phyloP scores from a whole-genome alignment of 2,888 invertebrate species.

The Clitarchus hookeri region DNA sequence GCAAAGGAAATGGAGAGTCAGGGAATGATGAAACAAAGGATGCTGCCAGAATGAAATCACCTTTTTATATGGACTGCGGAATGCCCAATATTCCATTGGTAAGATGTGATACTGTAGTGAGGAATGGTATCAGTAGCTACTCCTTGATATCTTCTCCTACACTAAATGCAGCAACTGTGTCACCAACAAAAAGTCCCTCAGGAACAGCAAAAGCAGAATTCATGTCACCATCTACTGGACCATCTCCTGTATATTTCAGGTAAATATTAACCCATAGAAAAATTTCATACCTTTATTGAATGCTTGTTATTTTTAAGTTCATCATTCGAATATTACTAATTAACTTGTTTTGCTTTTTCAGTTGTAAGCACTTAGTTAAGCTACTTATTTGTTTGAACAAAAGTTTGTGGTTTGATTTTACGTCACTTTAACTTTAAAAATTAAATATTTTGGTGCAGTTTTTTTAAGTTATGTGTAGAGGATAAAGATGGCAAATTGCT shows the following conservation, averaged over 20 bases:
- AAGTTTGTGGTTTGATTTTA: too few relatives aligned
- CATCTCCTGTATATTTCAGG: slow-evolving; percentile 54
- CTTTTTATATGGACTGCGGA: not conserved
- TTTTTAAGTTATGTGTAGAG: too few relatives aligned
- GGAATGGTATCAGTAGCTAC: slow-evolving; percentile 58
- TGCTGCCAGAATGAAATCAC: not conserved
- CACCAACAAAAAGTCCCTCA: slow-evolving; percentile 23
- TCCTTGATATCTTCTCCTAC: slow-evolving; percentile 27
- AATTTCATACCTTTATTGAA: not conserved
- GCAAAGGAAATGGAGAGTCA: not conserved
- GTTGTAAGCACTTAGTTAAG: too few relatives aligned
- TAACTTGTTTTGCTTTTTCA: too few relatives aligned
- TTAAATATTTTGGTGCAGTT: too few relatives aligned
- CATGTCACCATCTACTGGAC: slow-evolving; percentile 54
- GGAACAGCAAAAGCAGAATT: slow-evolving; percentile 55
- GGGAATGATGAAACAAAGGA: not conserved
- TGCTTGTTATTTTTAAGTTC: not conserved
- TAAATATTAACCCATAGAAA: slow-evolving; percentile 40
- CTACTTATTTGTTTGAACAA: too few relatives aligned
- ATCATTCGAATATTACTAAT: not conserved
- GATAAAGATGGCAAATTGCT: too few relatives aligned
- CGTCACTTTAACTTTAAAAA: too few relatives aligned
- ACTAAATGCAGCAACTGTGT: not conserved
- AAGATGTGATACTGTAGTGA: slow-evolving; percentile 50
- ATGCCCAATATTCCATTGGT: not conserved